phyloP scores from a whole-genome alignment of 1,140 invertebrate species.

The Protaetia brevitarsis region DNA sequence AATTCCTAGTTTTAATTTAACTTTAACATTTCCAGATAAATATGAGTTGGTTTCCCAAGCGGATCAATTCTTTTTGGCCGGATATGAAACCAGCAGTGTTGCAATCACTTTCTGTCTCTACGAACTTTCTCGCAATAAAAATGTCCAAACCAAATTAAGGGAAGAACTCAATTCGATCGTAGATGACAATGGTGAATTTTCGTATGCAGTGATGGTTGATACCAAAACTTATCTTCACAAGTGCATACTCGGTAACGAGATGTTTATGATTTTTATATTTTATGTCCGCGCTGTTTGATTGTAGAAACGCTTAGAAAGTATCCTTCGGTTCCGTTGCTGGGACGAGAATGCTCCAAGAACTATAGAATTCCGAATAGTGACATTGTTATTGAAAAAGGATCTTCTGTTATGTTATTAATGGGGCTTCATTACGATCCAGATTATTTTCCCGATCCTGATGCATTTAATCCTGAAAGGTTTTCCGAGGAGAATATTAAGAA shows the following conservation, averaged over 20 bases:
- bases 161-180: conserved; percentile 46
- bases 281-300: neutral
- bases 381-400: conserved; percentile 10
- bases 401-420: conserved; percentile 37
- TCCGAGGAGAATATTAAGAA: neutral
- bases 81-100: conserved; percentile 51
- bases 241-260: conserved; percentile 48
- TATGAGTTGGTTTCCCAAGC: conserved; percentile 46
- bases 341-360: neutral
- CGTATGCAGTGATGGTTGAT: neutral
- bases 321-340: neutral
- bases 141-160: conserved; percentile 50
- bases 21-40: conserved; percentile 22
- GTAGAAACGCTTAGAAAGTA: conserved; percentile 20
- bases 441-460: conserved; percentile 61
- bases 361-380: neutral
- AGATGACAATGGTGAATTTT: neutral
- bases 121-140: conserved; percentile 48
- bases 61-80: conserved; percentile 53
- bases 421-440: conserved; percentile 62
- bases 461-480: conserved; percentile 60
- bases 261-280: neutral
- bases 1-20: no score
- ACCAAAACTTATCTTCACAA: conserved; percentile 28
- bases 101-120: conserved; percentile 51